These are phyloP conservation scores for Hermatobates lingyangjiaoensis DNA, from an alignment of 1,140 invertebrate genomes.

Conservation along the genomic window DNA sequence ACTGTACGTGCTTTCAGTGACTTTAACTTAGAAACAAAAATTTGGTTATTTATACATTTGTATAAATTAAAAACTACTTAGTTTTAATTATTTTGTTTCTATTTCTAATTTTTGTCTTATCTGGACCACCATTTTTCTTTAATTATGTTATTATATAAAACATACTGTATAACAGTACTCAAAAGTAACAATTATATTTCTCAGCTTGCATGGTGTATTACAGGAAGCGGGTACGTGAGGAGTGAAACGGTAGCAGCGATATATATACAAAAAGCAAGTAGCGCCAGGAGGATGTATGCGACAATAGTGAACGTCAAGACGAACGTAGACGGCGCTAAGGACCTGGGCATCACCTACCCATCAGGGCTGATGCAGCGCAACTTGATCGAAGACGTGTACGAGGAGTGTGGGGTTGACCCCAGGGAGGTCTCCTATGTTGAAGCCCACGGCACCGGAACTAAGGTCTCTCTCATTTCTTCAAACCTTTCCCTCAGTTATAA, in stretches of 20 bases:
- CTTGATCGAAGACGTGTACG: slow-evolving; percentile 70
- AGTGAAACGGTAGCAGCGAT: slow-evolving; percentile 71
- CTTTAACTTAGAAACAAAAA: no score
- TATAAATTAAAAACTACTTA: no score
- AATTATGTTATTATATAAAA: no score
- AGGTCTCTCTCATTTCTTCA: slow-evolving; percentile 36
- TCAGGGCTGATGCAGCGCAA: slow-evolving; percentile 66
- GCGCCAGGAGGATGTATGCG: slow-evolving; percentile 66
- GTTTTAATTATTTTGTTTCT: no score
- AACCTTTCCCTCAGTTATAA: no score
- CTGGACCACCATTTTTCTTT: no score
- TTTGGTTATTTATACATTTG: no score
- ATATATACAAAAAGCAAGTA: slow-evolving; percentile 54
- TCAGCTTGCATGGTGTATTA: neutral
- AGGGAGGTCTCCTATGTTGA: slow-evolving; percentile 71
- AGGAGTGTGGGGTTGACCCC: slow-evolving; percentile 62
- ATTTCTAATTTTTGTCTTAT: no score
- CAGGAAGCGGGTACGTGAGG: slow-evolving; percentile 73
- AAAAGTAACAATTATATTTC: no score
- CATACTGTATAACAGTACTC: no score
- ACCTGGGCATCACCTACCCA: slow-evolving; percentile 79
- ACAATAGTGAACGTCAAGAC: slow-evolving; percentile 65
- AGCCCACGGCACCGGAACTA: slow-evolving; percentile 90
- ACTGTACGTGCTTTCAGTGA: no score
- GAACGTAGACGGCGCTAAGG: slow-evolving; percentile 81